phyloP scores from a whole-genome alignment of 2,888 invertebrate genomes.

The Mycalesis mineus region DNA sequence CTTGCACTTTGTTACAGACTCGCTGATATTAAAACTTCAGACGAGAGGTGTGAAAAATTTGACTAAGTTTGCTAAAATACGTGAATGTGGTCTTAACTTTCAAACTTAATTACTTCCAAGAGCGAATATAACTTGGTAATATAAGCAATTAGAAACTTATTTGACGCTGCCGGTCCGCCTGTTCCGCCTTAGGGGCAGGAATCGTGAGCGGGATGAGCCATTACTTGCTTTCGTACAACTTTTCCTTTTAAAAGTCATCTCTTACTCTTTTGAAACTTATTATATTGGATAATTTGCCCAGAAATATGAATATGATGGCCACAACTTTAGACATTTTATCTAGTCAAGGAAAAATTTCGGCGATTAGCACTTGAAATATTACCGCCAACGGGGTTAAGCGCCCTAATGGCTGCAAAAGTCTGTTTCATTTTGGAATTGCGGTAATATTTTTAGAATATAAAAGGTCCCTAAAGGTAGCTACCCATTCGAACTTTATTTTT shows the following conservation, averaged over 20 bases:
- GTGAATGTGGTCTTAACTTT: slow-evolving; percentile 66
- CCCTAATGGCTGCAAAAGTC: slow-evolving; percentile 29
- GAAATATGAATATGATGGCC: slow-evolving; percentile 73
- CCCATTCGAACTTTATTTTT: too few species aligned
- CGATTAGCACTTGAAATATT: slow-evolving; percentile 64
- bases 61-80: slow-evolving; percentile 51
- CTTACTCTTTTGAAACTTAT: slow-evolving; percentile 75
- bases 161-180: slow-evolving; percentile 75
- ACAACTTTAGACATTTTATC: slow-evolving; percentile 69
- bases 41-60: slow-evolving; percentile 39
- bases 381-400: slow-evolving; percentile 52
- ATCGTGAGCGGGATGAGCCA: slow-evolving; percentile 76
- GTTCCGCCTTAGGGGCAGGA: slow-evolving; percentile 70
- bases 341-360: slow-evolving; percentile 54
- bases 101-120: slow-evolving; percentile 72
- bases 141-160: slow-evolving; percentile 79
- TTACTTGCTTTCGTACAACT: slow-evolving; percentile 74
- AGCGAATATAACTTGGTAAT: slow-evolving; percentile 77
- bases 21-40: slow-evolving; percentile 35
- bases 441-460: neutral
- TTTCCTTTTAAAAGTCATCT: slow-evolving; percentile 77
- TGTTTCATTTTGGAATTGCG: slow-evolving; percentile 1
- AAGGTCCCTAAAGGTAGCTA: too few species aligned
- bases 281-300: slow-evolving; percentile 72
- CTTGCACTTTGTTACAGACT: slow-evolving; percentile 34